Conservation (phyloP, 2,113 vertebrate genomes). For the Reinhardtius hippoglossoides region DNA sequence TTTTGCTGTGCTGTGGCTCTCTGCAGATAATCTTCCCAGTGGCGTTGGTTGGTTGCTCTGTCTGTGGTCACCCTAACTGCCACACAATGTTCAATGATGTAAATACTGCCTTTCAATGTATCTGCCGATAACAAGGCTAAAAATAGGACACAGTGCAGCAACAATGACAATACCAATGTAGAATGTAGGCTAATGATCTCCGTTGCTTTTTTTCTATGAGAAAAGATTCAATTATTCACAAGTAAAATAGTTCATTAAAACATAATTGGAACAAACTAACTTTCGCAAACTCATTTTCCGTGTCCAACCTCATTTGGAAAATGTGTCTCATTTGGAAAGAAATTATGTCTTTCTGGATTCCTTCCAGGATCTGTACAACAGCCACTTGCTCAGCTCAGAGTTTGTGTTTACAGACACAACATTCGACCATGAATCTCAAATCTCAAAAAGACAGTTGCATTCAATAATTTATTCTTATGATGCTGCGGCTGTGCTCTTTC, state of each 20-base stretch:
- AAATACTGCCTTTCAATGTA: conserved; percentile 56
- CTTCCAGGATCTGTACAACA: conserved; percentile 50
- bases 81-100: conserved; percentile 41
- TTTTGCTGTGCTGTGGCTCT: conserved; percentile 29
- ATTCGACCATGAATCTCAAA: conserved; percentile 14
- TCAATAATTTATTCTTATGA: conserved; percentile 30
- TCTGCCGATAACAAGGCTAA: conserved; percentile 62
- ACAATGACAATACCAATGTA: conserved; percentile 71
- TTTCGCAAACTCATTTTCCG: conserved; percentile 78
- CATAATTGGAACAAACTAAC: conserved; percentile 81
- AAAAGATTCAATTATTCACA: conserved; percentile 81
- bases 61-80: conserved; percentile 40
- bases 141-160: conserved; percentile 74
- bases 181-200: conserved; percentile 82
- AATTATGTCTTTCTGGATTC: conserved; percentile 56
- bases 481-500: background rate
- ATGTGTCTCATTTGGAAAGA: conserved; percentile 63
- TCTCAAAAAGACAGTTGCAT: conserved; percentile 31
- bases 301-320: conserved; percentile 75
- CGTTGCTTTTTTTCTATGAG: conserved; percentile 66
- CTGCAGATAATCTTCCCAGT: conserved; percentile 49
- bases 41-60: conserved; percentile 25
- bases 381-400: conserved; percentile 32
- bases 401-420: conserved; percentile 25
- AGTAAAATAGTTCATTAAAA: conserved; percentile 83